Conservation (phyloP, 2,888 invertebrate genomes). For the Phania funesta region DNA sequence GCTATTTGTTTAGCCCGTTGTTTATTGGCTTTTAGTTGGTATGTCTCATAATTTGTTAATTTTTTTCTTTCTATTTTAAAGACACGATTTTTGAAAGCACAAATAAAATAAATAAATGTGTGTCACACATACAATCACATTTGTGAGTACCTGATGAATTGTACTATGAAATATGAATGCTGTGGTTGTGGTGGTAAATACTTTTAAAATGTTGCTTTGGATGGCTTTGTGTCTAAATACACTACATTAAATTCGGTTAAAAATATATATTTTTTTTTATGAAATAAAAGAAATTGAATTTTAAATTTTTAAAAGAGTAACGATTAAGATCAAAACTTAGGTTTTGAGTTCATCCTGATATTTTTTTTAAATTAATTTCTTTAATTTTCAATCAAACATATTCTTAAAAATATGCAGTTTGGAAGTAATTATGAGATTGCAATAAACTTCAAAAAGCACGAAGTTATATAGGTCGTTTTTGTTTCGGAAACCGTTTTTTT, state of each 20-base stretch:
- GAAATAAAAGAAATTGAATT: no score
- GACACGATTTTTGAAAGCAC: conserved; percentile 58
- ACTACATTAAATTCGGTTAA: background rate
- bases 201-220: background rate
- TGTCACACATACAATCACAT: conserved; percentile 51
- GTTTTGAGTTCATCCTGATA: no score
- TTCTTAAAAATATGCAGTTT: no score
- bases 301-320: no score
- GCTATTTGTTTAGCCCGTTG: conserved; percentile 1
- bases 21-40: conserved; percentile 21
- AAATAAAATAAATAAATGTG: conserved; percentile 53
- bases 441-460: no score
- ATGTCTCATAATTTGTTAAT: conserved; percentile 33
- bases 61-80: conserved; percentile 26
- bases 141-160: conserved; percentile 33
- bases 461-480: no score
- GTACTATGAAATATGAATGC: conserved; percentile 15
- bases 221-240: background rate
- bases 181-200: background rate
- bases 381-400: no score
- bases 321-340: no score
- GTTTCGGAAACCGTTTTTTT: no score
- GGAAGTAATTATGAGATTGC: no score
- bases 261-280: background rate
- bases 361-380: no score